Evolutionary conservation across 1,140 invertebrate genomes (phyloP).

Genomic region (Penaeus indicus): DNA sequence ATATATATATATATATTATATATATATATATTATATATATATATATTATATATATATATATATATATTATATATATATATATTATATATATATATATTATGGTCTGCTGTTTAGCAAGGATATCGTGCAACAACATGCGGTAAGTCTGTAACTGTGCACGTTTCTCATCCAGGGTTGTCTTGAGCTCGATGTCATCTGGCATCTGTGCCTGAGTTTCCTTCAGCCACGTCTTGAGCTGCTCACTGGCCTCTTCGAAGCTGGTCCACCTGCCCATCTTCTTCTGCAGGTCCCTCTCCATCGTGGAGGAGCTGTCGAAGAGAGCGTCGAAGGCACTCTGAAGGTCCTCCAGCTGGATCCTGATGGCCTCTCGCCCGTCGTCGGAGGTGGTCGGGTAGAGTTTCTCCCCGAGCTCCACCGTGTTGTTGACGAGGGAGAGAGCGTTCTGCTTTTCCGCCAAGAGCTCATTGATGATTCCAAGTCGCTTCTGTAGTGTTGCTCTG

Average conservation of each 20-base stretch:
- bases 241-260: slow-evolving; percentile 86
- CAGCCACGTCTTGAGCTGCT: slow-evolving; percentile 85
- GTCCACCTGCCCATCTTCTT: slow-evolving; percentile 76
- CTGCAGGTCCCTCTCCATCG: slow-evolving; percentile 79
- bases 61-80: too few relatives aligned
- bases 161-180: slow-evolving; percentile 93
- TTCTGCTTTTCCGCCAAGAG: slow-evolving; percentile 83
- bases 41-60: too few relatives aligned
- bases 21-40: too few relatives aligned
- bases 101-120: slow-evolving; percentile 88
- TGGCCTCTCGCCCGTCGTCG: slow-evolving; percentile 86
- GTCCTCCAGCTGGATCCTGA: slow-evolving; percentile 86
- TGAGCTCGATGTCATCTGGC: slow-evolving; percentile 82
- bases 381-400: slow-evolving; percentile 89
- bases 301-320: slow-evolving; percentile 85
- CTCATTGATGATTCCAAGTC: slow-evolving; percentile 80
- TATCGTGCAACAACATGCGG: slow-evolving; percentile 85
- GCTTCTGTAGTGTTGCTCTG: slow-evolving; percentile 76
- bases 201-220: slow-evolving; percentile 81
- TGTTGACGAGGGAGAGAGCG: slow-evolving; percentile 83
- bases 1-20: too few relatives aligned
- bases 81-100: too few relatives aligned
- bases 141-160: slow-evolving; percentile 87
- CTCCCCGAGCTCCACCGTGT: slow-evolving; percentile 88
- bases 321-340: slow-evolving; percentile 85